Base-by-base conservation (phyloP, 2,888 invertebrate genomes). In the Allygus modestus region DNA sequence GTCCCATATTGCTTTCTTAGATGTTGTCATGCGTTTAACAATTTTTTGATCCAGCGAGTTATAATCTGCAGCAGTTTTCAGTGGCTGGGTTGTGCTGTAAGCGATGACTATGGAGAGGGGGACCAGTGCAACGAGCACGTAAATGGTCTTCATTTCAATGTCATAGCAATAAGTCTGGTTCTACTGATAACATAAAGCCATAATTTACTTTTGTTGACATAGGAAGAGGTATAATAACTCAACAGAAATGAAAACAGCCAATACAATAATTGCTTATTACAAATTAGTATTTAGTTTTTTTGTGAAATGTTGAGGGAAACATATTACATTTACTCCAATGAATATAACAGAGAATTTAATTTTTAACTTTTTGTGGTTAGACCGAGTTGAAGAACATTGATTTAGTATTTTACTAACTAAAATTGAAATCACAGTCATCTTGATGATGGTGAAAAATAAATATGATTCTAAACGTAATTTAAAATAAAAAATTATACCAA, bases 1-100 rank as follows among this genome's bases (percentile, higher is more conserved):
- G 17, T 77, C 77, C 77, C 77, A 77, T 77, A 77, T 46, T 26
- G 46, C 77, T 23, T 51, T 77, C 17, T 46, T 77, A 11, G 77
- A 43, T 26, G 77, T 77, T 77, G n/a, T 51, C 43, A 77, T 77
- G 1, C 77, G 77, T 28, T 51, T 43, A 15, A 51, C 28, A n/a
- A 77, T 77, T 15, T 77, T 77, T 15, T 23, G 0, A n/a, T 77
- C 77, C 1, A 77, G n/a, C 9, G 17, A 23, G 15, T 26, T 43
- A 37, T 46, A 77, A 28, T 77, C 77, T 28, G 0, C 15, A 41
- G 77, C 28, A n/a, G 77, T 77, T 51, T 37, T 51, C 26, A 77
- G 51, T 51, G 77, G 51, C 1, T 77, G 2, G 20, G 28, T 77
- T 20, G 77, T 46, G 17, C 77, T 77, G 28, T 77, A 77, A 17